Base-by-base conservation (phyloP, 2,888 invertebrate genomes). In the Drosophila bunnanda region DNA sequence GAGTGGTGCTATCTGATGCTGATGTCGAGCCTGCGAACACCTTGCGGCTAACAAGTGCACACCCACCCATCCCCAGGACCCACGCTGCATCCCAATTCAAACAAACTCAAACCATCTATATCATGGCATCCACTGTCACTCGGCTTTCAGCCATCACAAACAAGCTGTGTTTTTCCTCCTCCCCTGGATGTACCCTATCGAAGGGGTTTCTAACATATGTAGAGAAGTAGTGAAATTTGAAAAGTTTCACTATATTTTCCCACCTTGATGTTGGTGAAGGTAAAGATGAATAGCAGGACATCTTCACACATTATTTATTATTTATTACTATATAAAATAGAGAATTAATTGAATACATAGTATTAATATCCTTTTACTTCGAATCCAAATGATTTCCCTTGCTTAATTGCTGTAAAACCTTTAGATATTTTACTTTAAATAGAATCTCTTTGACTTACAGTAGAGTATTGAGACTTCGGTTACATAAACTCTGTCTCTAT, bases 41-140 rank as follows among this genome's bases (percentile, higher is more conserved):
- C 89, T 88, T 85, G 89, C 78, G 88, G 89, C 84, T 56, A 61
- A 48, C 76, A 88, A 89, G 88, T 84, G 89, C 88, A 87, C 62
- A 67, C 41, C 61, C 30, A n/a, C 15, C 25, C 28, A 12, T 10
- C 32, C 15, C 15, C 70, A 22, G 9, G 6, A 12, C 39, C 50
- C 34, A 30, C 60, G 48, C 44, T 44, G 41, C 62, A 55, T 48
- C 56, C 52, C 71, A 64, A 50, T 52, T 15, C 32, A 34, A 41
- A 41, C 44, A 41, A 52, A 44, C 62, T 55, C 60, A 54, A 36
- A 22, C 36, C 62, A 41, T 41, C 55, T 50, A 68, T 61, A 46
- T 72, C 72, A 65, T 69, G 48, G 56, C 61, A 39, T 72, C 44
- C 52, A 53, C 20, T 74, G 61, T 64, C 64, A 64, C n/a, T 22